Evolutionary conservation across 2,888 invertebrate species (phyloP), one percentile per base, ranked within the genome.

Genomic region (Polia nebulosa): DNA sequence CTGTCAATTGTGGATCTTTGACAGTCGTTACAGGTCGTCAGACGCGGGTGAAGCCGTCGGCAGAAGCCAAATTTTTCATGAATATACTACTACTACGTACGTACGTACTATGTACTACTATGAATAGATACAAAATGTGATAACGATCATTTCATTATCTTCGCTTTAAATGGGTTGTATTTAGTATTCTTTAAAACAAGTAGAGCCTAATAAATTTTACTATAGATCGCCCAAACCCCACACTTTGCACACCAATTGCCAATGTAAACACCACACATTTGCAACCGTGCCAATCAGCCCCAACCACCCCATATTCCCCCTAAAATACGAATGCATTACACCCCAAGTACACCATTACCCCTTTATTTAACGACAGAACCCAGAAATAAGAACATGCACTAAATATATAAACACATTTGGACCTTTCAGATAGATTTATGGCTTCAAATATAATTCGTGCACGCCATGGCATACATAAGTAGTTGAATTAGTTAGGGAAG

Each of bases 401-500:
- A 88, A 89, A 89, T 89, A 88, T 87, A 86, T 88, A 83, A 81
- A 84, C 76, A 80, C 75, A 78, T 72, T 77, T 78, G 66, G 70
- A 79, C 76, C 39, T 72, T 66, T 55, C 36, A 55, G 85, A 87
- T 87, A 88, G 89, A 93, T 93, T 92, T 93, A 93, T 91, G 63
- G 87, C 83, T 70, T 64, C 63, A 81, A 80, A 86, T 85, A 90
- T 90, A 90, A 92, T 90, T 86, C 88, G 73, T 75, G 74, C 72
- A 78, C 79, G 82, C 81, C 67, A 82, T 82, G 79, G 90, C 88
- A 91, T 91, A 87, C 86, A 71, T 85, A 88, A 91, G 87, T 85
- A 85, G 88, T 34, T 85, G 90, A 89, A 90, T 92, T 89, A 86
- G 89, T 90, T 90, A 89, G 80, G 86, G 88, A 88, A 90, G 81